A percentile compares a stretch with the other conserved stretches of the same genome.
Evolutionary conservation across 2,113 vertebrate genomes (phyloP).

Genomic region (Cynoglossus semilaevis): DNA sequence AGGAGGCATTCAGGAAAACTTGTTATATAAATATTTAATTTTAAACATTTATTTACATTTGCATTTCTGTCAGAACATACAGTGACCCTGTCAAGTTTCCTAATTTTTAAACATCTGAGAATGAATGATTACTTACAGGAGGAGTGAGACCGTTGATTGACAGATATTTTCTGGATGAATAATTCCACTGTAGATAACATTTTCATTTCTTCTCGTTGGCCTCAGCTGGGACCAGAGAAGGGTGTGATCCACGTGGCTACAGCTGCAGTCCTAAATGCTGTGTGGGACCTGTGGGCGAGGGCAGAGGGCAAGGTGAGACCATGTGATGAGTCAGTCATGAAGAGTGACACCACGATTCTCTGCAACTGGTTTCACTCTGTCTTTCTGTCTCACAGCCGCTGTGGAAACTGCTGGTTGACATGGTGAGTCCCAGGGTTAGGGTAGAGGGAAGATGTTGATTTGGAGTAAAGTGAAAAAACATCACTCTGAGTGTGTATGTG

Average conservation of each 20-base stretch:
- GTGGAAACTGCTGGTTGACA: slow-evolving; percentile 81
- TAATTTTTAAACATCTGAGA: too few relatives aligned
- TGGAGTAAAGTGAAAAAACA: background rate
- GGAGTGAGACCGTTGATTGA: too few relatives aligned
- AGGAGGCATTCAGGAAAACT: slow-evolving; percentile 17
- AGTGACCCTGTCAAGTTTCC: too few relatives aligned
- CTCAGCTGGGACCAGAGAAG: slow-evolving; percentile 79
- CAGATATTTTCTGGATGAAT: too few relatives aligned
- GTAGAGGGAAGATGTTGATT: background rate
- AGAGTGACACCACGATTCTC: background rate
- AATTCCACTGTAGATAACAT: background rate
- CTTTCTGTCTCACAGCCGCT: slow-evolving; percentile 70
- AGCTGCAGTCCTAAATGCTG: slow-evolving; percentile 76
- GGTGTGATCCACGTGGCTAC: slow-evolving; percentile 77
- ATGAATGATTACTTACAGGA: too few relatives aligned
- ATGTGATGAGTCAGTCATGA: background rate
- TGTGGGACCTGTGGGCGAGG: slow-evolving; percentile 84
- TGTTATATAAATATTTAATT: too few relatives aligned
- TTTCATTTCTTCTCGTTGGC: slow-evolving; percentile 9
- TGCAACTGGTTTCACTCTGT: background rate
- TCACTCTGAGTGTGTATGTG: background rate
- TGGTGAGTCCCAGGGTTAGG: slow-evolving; percentile 72
- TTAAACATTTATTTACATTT: too few relatives aligned
- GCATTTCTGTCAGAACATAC: too few relatives aligned
- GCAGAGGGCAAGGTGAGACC: slow-evolving; percentile 76